Evolutionary conservation across 2,888 invertebrate species (phyloP).

Genomic region (Drosophila mettleri): DNA sequence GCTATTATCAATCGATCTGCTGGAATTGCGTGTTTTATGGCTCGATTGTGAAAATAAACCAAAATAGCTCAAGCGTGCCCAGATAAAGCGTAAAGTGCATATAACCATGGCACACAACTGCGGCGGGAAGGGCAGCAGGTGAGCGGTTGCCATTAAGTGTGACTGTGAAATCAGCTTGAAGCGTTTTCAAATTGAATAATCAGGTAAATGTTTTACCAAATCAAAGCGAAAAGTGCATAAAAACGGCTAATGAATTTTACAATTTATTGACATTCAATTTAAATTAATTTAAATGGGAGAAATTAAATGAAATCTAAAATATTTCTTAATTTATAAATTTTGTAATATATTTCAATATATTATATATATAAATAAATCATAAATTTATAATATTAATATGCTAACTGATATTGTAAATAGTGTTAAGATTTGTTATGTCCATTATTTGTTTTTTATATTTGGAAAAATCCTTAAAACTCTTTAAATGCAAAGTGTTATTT

Average conservation of each 20-base stretch:
- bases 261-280: background rate
- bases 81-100: constrained; percentile 45
- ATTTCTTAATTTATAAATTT: too few species aligned
- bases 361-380: too few species aligned
- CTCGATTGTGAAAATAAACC: constrained; percentile 44
- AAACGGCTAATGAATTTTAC: background rate
- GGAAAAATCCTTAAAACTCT: too few species aligned
- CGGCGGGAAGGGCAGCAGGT: background rate
- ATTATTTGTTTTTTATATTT: too few species aligned
- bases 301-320: too few species aligned
- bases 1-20: constrained; percentile 40
- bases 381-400: too few species aligned
- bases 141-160: constrained; percentile 19
- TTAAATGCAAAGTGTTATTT: too few species aligned
- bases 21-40: constrained; percentile 53
- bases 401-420: too few species aligned
- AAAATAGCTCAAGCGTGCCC: constrained; percentile 51
- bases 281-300: background rate
- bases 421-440: too few species aligned
- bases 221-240: constrained; percentile 28
- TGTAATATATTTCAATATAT: too few species aligned
- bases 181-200: background rate
- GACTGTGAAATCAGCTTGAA: constrained; percentile 14
- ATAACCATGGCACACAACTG: constrained; percentile 6
- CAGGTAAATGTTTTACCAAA: background rate